Evolutionary conservation across 2,113 vertebrate species (phyloP), one percentile per base, ranked within the genome.

Genomic region (Sakesphorus luctuosus): DNA sequence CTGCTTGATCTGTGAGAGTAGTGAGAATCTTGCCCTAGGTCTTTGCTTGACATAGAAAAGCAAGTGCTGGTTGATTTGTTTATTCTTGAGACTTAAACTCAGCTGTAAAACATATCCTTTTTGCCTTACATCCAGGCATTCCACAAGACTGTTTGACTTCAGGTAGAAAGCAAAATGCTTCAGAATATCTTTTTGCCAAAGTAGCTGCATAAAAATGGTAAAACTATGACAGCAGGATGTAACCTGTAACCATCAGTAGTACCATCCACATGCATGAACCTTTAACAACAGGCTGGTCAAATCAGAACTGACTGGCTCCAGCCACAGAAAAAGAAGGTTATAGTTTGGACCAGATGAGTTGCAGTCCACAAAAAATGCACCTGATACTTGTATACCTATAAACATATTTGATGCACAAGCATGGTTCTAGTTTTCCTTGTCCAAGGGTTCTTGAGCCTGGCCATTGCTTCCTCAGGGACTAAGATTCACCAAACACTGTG

Each of bases 11-110:
- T 92, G 86, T 40, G 53, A 93, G 66, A 92, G 46, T 71, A 93
- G 86, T 78, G 84, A 89, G 89, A 96, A 97, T 89, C 84, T 97
- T 87, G 96, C 95, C 95, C 65, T 90, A 95, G 95, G 96, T 89
- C 83, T 89, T 74, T 78, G 19, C 52, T 73, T 92, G 94, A 97
- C 91, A 93, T 47, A 84, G 69, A 90, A 94, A 94, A 96, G 86
- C 73, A 89, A 95, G 86, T 75, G 73, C 83, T 75, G 16, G 56
- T 72, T 96, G 94, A 95, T 92, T 93, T 94, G 89, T 96, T 97
- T 96, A 93, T 96, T 96, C 68, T 65, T 10, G 2, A 94, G 68
- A 92, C 68, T 74, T 80, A 74, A 88, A 90, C 63, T 91, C 90
- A 85, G 67, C 63, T 85, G 78, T 91, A 96, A 90, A 90, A 93